Base-by-base conservation (phyloP, 1,140 invertebrate species). In the Drosophila oshimai region DNA sequence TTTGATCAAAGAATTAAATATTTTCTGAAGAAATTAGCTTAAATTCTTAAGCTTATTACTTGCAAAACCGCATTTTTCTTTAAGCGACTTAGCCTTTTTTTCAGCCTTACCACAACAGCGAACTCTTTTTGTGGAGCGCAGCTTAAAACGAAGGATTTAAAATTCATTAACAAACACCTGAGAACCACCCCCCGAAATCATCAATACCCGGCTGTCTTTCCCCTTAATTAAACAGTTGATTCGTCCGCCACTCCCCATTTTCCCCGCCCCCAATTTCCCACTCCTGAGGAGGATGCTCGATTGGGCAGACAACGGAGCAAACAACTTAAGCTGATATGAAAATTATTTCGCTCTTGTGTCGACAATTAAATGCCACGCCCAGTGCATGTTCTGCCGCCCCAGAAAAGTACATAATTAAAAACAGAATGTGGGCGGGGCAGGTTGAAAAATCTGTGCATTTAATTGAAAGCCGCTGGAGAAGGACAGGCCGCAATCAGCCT, bases 361-460 rank as follows among this genome's bases (percentile, higher is more conserved):
- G 60, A 84, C 79, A 84, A 84, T 79, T 84, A 79, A 84, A 54
- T 72, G 79, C 50, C 65, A 68, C 71, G 75, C 80, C 79, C 39
- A 10, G 18, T 50, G 54, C 67, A 70, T 57, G 64, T 68, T 67
- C 31, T 26, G 12, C 29, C 37, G 47, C 37, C 9, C 26, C 34
- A 6, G 39, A 47, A 42, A 28, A 28, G 41, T 17, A 47, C 34
- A 71, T 65, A 84, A 86, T 84, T 86, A 80, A 87, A 86, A 87
- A 80, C 71, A 69, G 77, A 65, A 69, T 47, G 7, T 45, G 26
- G 17, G 53, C 49, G 37, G 36, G 26, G 69, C 28, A 51, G 46
- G 46, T 17, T 67, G 62, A 67, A 62, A 75, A 73, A 84, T 86
- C 75, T 80, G 71, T 65, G 67, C 72, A 76, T 87, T 87, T 87